Conservation (phyloP, 1,140 invertebrate species). For the Bombus breviceps region DNA sequence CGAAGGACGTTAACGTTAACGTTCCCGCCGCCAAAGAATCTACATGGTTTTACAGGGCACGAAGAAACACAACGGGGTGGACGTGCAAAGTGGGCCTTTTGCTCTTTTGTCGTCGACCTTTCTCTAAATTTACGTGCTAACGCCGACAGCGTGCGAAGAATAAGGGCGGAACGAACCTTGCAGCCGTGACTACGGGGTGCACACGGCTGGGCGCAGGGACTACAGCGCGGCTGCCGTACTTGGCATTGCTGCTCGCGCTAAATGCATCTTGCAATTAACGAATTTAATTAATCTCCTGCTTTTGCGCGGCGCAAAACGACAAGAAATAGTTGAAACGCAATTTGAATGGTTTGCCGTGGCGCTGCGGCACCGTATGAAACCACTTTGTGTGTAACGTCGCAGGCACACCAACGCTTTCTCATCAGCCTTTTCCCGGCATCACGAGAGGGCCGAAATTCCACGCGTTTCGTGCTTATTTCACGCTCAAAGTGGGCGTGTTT, state of each 20-base stretch:
- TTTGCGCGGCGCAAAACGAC: constrained; percentile 69
- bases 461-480: constrained; percentile 49
- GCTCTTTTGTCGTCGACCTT: constrained; percentile 39
- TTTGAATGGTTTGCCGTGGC: constrained; percentile 68
- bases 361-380: constrained; percentile 56
- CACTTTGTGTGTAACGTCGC: constrained; percentile 66
- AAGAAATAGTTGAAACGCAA: constrained; percentile 77
- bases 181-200: not conserved
- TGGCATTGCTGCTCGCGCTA: constrained; percentile 57
- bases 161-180: constrained; percentile 34
- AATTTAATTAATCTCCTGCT: constrained; percentile 81
- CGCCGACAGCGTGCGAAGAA: constrained; percentile 32
- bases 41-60: constrained; percentile 4
- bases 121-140: constrained; percentile 53
- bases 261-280: constrained; percentile 80
- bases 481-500: constrained; percentile 28
- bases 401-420: constrained; percentile 22
- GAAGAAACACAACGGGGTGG: constrained; percentile 17
- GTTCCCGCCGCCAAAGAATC: not conserved
- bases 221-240: constrained; percentile 26
- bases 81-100: constrained; percentile 46
- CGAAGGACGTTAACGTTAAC: not conserved
- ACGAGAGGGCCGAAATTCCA: constrained; percentile 39
- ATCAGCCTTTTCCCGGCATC: constrained; percentile 40
- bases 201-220: constrained; percentile 18